Evolutionary conservation across 2,797 vertebrate species (phyloP), one percentile per base, ranked within the genome.

Genomic region (Urosaurus nigricauda): DNA sequence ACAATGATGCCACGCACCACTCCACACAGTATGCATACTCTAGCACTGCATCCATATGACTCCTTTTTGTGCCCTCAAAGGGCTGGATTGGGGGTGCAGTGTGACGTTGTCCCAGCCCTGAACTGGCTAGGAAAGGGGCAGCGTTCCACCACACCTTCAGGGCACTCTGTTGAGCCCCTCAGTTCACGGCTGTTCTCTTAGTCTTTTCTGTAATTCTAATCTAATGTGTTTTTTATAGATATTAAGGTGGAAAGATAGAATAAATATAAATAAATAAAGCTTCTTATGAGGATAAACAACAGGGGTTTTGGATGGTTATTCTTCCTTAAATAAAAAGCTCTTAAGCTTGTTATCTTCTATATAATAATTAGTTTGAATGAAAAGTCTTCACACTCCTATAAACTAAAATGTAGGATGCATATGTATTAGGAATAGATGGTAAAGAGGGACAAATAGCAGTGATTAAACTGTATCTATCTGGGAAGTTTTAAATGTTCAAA

Each of bases 321-420:
- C 3, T 17, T 58, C 56, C 56, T 19, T 58, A 13, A 40, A 73
- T 43, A 73, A 65, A 70, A 26, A 86, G 47, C 35, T 51, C 32
- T 19, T 68, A 65, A 53, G 5, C 11, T n/a, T 78, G 35, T 5
- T 70, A 21, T 40, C 17, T 82, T 82, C 19, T 81, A 63, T 58
- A 51, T 58, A 81, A 26, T 43, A 65, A 79, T 58, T 68, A 40
- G 9, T 81, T 87, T 87, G 79, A 87, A 87, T 12, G 80, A 29
- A 9, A n/a, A 4, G 24, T 65, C n/a, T 79, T 32, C 21, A 11
- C 51, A 53, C 51, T 63, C 17, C 26, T 60, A 19, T n/a, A 83
- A 47, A 43, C 37, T 13, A 78, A 51, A 29, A 12, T 40, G 37
- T 19, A 87, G 14, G n/a, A 80, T 79, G 79, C 29, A 29, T 53